Percentiles rank a stretch among this genome's conserved stretches.
Evolutionary conservation across 2,797 vertebrate species (phyloP).

Genomic region (Coregonus ussuriensis): DNA sequence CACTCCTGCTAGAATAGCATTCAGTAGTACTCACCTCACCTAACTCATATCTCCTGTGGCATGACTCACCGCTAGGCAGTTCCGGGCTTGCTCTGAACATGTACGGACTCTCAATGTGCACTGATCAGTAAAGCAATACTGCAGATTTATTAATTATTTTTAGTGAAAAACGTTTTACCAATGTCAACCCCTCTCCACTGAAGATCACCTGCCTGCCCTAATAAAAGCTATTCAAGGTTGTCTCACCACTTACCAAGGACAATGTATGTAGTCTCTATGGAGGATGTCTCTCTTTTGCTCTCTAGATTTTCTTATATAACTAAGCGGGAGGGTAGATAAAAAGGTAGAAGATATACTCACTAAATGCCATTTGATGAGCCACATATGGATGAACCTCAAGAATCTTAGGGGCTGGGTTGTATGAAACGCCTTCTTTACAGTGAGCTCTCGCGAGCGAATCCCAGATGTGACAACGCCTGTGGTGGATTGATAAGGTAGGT

Average conservation of each 20-base stretch:
- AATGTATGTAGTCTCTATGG: not conserved
- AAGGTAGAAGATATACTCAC: not conserved
- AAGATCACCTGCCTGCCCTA: not conserved
- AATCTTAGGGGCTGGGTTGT: not conserved
- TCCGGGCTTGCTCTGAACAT: not conserved
- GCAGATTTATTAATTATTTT: not conserved
- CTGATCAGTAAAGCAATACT: not conserved
- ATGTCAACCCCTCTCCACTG: not conserved
- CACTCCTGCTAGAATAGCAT: no score
- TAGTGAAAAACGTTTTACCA: not conserved
- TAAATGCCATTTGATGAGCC: not conserved
- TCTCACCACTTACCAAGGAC: not conserved
- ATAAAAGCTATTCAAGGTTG: not conserved
- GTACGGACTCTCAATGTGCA: not conserved
- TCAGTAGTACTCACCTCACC: no score
- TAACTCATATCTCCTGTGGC: not conserved
- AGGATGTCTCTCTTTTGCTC: not conserved
- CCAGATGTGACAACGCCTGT: slow-evolving; percentile 13
- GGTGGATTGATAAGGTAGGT: slow-evolving; percentile 4
- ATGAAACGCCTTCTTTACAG: not conserved
- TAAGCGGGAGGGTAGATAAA: not conserved
- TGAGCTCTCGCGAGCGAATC: not conserved
- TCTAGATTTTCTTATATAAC: not conserved
- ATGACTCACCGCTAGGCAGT: not conserved
- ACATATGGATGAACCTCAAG: not conserved